Percentiles rank a stretch among this genome's conserved stretches.
Conservation (phyloP, 2,113 vertebrate species). For the Micronycteris hirsuta region DNA sequence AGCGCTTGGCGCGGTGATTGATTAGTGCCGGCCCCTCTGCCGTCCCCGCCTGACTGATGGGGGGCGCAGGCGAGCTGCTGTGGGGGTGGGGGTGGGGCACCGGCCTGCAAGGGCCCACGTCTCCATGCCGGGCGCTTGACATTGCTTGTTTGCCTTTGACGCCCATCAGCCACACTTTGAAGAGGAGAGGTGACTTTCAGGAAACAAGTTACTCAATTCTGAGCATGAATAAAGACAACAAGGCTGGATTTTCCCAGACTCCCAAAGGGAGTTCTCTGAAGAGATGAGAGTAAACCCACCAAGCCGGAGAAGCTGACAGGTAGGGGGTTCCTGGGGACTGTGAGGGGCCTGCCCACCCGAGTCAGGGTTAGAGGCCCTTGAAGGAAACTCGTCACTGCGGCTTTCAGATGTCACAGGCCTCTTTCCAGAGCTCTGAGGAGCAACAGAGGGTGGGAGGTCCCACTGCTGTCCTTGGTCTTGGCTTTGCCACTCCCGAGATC, state of each 20-base stretch:
- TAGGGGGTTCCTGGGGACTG: not conserved
- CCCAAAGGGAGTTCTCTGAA: not conserved
- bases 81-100: not conserved
- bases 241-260: not conserved
- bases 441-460: not conserved
- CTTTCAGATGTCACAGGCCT: not conserved
- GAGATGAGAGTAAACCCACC: too few species aligned
- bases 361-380: not conserved
- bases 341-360: not conserved
- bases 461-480: not conserved
- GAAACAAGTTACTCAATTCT: not conserved
- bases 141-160: not conserved
- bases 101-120: fast-evolving
- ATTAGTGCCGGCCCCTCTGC: not conserved
- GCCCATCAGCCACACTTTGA: not conserved
- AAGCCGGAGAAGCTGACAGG: not conserved
- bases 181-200: not conserved
- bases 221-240: not conserved
- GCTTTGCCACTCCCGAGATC: not conserved
- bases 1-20: not conserved
- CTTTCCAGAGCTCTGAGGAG: not conserved
- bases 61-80: not conserved
- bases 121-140: not conserved
- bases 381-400: not conserved
- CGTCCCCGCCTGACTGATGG: not conserved